Conservation (phyloP, 2,113 vertebrate species). For the Camelus bactrianus region DNA sequence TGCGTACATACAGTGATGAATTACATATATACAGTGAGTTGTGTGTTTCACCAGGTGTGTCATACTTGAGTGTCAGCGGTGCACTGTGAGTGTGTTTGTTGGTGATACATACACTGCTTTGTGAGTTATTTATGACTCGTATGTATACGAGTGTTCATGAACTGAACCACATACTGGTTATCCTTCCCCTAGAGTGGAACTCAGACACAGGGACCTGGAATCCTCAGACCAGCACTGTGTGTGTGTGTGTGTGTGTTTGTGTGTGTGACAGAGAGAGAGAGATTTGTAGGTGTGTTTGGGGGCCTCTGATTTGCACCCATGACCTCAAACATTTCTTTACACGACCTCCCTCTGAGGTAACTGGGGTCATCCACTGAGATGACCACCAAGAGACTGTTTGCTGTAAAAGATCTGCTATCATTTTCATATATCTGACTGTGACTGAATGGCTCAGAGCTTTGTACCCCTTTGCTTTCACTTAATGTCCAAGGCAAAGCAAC, state of each 20-base stretch:
- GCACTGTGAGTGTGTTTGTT: neutral
- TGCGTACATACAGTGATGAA: neutral
- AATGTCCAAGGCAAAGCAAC: neutral
- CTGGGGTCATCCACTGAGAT: neutral
- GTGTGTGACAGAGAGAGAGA: neutral
- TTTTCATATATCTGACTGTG: neutral
- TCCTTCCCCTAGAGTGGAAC: neutral
- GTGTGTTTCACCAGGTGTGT: neutral
- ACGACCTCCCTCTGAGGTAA: neutral
- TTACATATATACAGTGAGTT: neutral
- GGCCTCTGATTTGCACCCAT: neutral
- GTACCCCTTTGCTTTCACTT: neutral
- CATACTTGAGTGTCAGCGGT: neutral
- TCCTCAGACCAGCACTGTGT: neutral
- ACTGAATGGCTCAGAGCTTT: neutral
- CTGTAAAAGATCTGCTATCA: neutral
- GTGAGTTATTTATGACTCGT: neutral
- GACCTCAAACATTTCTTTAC: neutral
- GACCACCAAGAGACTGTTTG: neutral
- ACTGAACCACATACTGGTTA: neutral
- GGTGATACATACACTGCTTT: neutral
- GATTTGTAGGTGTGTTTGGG: neutral
- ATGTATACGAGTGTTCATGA: neutral
- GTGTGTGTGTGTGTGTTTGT: neutral
- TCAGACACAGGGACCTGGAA: neutral